Percentiles rank a stretch among this genome's conserved stretches.
phyloP scores from a whole-genome alignment of 1,140 invertebrate species.

The Zophobas atratus region DNA sequence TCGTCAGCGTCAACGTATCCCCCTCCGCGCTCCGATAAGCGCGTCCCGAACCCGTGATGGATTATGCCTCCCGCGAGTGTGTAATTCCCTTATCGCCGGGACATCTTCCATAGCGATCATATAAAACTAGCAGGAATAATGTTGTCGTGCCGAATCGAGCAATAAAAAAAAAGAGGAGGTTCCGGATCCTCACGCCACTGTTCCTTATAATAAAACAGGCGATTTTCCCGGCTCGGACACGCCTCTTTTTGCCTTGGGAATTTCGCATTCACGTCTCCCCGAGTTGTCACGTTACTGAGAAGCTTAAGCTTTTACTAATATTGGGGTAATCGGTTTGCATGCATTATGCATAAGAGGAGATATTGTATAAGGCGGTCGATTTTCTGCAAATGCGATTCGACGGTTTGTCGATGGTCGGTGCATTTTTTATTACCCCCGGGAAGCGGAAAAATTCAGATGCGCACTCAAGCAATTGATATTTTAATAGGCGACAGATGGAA shows the following conservation, averaged over 20 bases:
- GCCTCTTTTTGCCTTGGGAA: too few species aligned
- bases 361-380: too few species aligned
- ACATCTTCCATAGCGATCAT: conserved; percentile 31
- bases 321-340: too few species aligned
- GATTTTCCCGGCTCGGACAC: too few species aligned
- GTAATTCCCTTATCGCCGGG: conserved; percentile 38
- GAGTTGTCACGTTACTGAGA: too few species aligned
- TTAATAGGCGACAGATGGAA: not conserved
- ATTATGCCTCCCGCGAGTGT: conserved; percentile 28
- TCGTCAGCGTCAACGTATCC: not conserved
- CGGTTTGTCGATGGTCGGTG: not conserved
- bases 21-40: not conserved
- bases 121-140: conserved; percentile 26
- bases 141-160: conserved; percentile 3
- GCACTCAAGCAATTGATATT: not conserved
- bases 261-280: too few species aligned
- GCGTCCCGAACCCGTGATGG: conserved; percentile 7
- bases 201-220: too few species aligned
- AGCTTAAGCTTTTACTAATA: too few species aligned
- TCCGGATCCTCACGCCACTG: not conserved
- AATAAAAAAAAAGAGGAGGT: not conserved
- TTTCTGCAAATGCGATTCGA: too few species aligned
- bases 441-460: not conserved
- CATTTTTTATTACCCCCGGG: conserved; percentile 24
- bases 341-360: too few species aligned